Conservation (phyloP, 2,113 vertebrate genomes). For the Xenus cinereus region DNA sequence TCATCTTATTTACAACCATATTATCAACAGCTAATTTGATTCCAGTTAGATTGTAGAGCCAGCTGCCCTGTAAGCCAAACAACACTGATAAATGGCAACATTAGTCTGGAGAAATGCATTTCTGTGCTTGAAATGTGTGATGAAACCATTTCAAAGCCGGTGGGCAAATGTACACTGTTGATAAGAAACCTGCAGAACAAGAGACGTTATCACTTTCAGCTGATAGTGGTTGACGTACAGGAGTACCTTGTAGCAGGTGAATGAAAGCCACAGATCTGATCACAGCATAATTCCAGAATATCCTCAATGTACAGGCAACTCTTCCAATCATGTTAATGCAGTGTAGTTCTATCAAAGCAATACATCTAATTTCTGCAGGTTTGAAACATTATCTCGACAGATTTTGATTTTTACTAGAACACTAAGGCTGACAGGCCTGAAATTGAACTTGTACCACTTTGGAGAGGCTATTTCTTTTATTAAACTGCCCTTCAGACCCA, state of each 20-base stretch:
- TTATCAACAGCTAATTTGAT: conserved; percentile 48
- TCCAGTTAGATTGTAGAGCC: not conserved
- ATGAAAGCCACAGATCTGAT: not conserved
- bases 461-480: not conserved
- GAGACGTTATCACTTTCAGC: not conserved
- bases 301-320: not conserved
- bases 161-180: not conserved
- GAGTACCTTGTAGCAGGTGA: not conserved
- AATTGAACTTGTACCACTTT: not conserved
- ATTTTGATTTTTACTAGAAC: conserved; percentile 16
- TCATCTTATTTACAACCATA: not conserved
- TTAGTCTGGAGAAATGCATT: conserved; percentile 1
- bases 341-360: not conserved
- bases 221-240: not conserved
- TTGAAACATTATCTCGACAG: not conserved
- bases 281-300: not conserved
- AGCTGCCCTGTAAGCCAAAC: not conserved
- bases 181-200: conserved; percentile 26
- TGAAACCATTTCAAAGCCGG: not conserved
- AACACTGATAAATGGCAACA: not conserved
- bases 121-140: not conserved
- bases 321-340: not conserved
- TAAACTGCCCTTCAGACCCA: not conserved
- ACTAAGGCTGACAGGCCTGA: not conserved
- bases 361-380: not conserved